Conservation (phyloP, 2,888 invertebrate genomes). For the Tholera decimalis region DNA sequence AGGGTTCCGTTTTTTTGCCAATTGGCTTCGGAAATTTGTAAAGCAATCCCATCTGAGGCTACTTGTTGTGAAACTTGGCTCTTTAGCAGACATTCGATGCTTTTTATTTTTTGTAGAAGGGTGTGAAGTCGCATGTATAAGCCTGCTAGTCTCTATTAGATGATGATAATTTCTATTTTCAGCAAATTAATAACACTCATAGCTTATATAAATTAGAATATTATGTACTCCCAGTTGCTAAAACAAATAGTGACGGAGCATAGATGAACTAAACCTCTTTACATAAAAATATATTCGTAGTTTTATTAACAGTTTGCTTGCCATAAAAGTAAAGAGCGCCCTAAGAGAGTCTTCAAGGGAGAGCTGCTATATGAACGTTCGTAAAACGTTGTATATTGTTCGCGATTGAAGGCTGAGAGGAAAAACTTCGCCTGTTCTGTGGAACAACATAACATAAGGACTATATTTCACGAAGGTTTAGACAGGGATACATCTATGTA, state of each 20-base stretch:
- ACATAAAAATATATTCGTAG: slow-evolving; percentile 21
- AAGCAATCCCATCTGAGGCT: no score
- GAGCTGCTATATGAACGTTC: slow-evolving; percentile 16
- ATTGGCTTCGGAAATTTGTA: no score
- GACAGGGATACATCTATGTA: not conserved
- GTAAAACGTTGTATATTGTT: slow-evolving; percentile 15
- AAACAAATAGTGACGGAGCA: not conserved
- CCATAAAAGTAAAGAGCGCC: slow-evolving; percentile 24
- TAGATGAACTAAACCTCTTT: slow-evolving; percentile 9
- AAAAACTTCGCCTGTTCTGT: not conserved
- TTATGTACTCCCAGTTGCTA: not conserved
- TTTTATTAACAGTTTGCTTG: slow-evolving; percentile 16
- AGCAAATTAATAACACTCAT: not conserved
- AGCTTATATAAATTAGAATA: not conserved
- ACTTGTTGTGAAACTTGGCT: no score
- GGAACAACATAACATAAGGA: not conserved
- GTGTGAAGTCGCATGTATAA: no score
- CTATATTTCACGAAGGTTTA: not conserved
- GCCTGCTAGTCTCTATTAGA: no score
- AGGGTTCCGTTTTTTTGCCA: no score
- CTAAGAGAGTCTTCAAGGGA: slow-evolving; percentile 10
- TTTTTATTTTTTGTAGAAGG: no score
- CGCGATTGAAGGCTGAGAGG: not conserved
- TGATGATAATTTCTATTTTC: no score
- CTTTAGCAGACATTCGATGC: no score